Conservation (phyloP, 1,140 invertebrate species). For the Melitaea cinxia region DNA sequence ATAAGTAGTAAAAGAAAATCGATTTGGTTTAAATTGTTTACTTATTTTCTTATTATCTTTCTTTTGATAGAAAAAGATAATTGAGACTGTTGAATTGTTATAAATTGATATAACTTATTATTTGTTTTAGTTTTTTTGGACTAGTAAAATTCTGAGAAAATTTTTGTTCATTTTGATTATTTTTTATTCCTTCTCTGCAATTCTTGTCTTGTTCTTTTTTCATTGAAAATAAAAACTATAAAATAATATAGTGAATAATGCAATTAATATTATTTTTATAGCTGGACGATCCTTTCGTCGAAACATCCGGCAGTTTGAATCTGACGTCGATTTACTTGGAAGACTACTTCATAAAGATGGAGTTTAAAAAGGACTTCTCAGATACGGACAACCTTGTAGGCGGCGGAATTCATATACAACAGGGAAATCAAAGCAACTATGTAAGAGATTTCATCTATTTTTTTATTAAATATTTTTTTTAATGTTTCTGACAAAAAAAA, state of each 20-base stretch:
- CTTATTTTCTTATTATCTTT: background rate
- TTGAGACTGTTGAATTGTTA: too few species aligned
- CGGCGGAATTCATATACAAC: slow-evolving; percentile 80
- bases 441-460: slow-evolving; percentile 48
- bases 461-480: too few species aligned
- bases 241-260: background rate
- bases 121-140: too few species aligned
- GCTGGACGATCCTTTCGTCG: slow-evolving; percentile 84
- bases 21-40: too few species aligned
- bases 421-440: slow-evolving; percentile 74
- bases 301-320: slow-evolving; percentile 81
- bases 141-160: too few species aligned
- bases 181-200: too few species aligned
- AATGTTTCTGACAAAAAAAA: too few species aligned
- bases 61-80: too few species aligned
- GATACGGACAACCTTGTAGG: slow-evolving; percentile 83
- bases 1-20: too few species aligned
- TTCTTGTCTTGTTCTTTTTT: too few species aligned
- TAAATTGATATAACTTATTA: too few species aligned
- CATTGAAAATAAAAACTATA: background rate
- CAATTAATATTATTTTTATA: slow-evolving; percentile 20
- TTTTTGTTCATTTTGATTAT: too few species aligned
- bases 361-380: slow-evolving; percentile 86
- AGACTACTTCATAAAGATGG: slow-evolving; percentile 84
- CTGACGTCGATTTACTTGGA: slow-evolving; percentile 83